Conservation (phyloP, 1,140 invertebrate genomes). For the Psix sp. region DNA sequence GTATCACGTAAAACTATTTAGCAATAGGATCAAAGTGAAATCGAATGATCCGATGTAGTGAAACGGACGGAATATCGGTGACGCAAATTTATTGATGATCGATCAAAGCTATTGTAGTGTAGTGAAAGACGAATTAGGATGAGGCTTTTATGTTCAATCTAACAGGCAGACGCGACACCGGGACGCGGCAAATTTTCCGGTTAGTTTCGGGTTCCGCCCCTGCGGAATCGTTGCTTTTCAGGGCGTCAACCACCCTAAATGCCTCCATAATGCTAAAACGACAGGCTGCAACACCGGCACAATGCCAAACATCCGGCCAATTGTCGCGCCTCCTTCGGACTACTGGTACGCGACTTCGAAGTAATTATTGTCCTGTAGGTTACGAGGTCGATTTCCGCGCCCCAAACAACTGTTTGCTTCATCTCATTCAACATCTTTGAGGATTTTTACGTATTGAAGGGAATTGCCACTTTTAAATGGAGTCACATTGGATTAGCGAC, state of each 20-base stretch:
- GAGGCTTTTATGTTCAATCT: slow-evolving; percentile 48
- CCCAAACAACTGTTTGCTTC: slow-evolving; percentile 41
- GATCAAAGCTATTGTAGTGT: slow-evolving; percentile 39
- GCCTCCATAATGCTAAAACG: slow-evolving; percentile 64
- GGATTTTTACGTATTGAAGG: slow-evolving; percentile 27
- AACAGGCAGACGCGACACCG: slow-evolving; percentile 45
- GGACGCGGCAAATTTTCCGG: slow-evolving; percentile 61
- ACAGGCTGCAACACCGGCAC: slow-evolving; percentile 63
- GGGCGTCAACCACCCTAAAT: slow-evolving; percentile 57
- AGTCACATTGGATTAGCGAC: slow-evolving; percentile 26
- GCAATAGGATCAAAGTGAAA: slow-evolving; percentile 13
- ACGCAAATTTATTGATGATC: slow-evolving; percentile 45
- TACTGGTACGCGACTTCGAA: slow-evolving; percentile 38
- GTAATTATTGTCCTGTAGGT: slow-evolving; percentile 62
- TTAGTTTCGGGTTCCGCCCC: slow-evolving; percentile 65
- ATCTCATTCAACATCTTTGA: slow-evolving; percentile 22
- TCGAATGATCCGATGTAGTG: slow-evolving; percentile 21
- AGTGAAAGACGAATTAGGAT: slow-evolving; percentile 51
- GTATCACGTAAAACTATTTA: slow-evolving; percentile 18
- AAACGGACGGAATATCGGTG: slow-evolving; percentile 26
- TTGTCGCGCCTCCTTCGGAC: slow-evolving; percentile 67
- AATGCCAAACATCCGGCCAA: slow-evolving; percentile 74
- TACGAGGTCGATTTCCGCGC: slow-evolving; percentile 58
- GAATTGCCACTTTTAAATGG: slow-evolving; percentile 48
- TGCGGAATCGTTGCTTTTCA: slow-evolving; percentile 67